Conservation (phyloP, 2,113 vertebrate genomes). For the Macrotus californicus region DNA sequence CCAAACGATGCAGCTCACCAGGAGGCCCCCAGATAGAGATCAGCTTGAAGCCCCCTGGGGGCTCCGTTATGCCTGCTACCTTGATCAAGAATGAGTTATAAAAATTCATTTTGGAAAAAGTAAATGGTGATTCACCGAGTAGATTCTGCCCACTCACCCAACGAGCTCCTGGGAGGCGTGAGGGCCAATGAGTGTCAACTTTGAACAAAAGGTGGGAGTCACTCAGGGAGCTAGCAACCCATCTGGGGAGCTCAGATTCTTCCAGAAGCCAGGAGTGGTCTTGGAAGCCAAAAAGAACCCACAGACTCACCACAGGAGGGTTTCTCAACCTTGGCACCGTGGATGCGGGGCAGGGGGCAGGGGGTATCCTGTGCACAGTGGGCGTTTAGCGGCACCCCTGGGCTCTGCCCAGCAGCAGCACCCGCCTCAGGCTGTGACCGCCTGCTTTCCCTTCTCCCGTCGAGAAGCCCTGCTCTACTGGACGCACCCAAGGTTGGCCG, state of each 20-base stretch:
- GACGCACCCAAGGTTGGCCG: neutral
- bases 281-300: neutral
- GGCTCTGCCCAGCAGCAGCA: neutral
- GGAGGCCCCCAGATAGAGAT: neutral
- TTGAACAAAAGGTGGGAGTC: neutral
- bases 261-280: neutral
- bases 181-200: neutral
- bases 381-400: neutral
- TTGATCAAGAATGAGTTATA: neutral
- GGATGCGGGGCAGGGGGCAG: fast-evolving
- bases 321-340: neutral
- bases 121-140: neutral
- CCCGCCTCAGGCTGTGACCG: too few relatives aligned
- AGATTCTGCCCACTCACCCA: neutral
- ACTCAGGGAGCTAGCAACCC: neutral
- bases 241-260: neutral
- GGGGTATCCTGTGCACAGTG: fast-evolving
- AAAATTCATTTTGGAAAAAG: neutral
- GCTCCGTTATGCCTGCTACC: neutral
- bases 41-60: neutral
- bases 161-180: too few relatives aligned
- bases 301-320: neutral
- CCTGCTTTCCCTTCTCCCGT: fast-evolving
- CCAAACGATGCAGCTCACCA: neutral
- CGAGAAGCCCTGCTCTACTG: neutral